Evolutionary conservation across 2,888 invertebrate genomes (phyloP).

Genomic region (Unio delphinus): DNA sequence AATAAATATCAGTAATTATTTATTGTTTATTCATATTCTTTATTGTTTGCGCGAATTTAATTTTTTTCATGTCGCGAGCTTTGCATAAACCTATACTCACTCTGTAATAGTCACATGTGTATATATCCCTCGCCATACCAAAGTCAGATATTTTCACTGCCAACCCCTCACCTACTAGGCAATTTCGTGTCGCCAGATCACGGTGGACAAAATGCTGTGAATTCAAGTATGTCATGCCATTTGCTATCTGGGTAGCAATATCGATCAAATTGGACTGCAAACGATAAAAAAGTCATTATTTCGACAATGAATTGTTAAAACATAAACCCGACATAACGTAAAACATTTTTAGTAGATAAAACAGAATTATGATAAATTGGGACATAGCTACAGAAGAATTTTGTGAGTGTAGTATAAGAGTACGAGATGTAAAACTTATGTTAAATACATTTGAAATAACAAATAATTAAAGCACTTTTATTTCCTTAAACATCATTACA

Average conservation of each 20-base stretch:
- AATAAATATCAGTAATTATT: no score
- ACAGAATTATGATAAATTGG: neutral
- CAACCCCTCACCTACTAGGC: constrained; percentile 63
- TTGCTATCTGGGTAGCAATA: constrained; percentile 65
- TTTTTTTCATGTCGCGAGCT: no score
- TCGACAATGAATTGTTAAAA: neutral
- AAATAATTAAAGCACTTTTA: no score
- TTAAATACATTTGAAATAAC: no score
- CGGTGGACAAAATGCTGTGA: constrained; percentile 66
- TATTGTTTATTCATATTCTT: no score
- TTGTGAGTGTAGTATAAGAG: neutral
- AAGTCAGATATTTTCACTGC: constrained; percentile 68
- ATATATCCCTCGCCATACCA: constrained; percentile 67
- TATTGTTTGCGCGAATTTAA: no score
- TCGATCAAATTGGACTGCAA: constrained; percentile 63
- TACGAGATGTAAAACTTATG: no score
- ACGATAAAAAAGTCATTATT: neutral
- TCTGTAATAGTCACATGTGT: constrained; percentile 67
- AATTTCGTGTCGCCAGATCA: constrained; percentile 68
- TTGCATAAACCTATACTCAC: constrained; percentile 30
- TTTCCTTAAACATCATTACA: no score
- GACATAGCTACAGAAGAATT: neutral
- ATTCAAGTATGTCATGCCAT: constrained; percentile 66
- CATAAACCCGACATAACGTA: neutral
- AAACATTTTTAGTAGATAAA: neutral